Evolutionary conservation across 1,140 invertebrate genomes (phyloP).

Genomic region (Lepidurus couesii): DNA sequence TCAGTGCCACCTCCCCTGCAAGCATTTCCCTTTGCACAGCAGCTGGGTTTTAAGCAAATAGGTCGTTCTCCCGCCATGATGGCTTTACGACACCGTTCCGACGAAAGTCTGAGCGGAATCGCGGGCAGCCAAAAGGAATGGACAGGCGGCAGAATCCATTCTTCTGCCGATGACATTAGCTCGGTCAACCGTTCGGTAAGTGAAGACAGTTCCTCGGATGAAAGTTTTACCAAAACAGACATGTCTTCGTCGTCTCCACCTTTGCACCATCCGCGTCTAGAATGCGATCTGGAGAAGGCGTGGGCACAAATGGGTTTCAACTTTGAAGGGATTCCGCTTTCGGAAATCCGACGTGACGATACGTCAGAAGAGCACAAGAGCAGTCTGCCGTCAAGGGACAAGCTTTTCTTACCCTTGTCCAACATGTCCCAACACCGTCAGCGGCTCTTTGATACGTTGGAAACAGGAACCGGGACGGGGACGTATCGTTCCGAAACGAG

Average conservation of each 20-base stretch:
- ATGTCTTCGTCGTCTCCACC: slow-evolving; percentile 56
- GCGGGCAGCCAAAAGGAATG: slow-evolving; percentile 33
- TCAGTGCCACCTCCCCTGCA: neutral
- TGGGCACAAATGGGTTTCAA: slow-evolving; percentile 30
- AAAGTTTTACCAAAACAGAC: slow-evolving; percentile 61
- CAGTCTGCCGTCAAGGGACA: neutral
- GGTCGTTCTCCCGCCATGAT: neutral
- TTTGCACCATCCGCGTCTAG: slow-evolving; percentile 47
- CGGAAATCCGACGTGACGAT: neutral
- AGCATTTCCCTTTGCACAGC: neutral
- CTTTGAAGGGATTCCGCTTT: neutral
- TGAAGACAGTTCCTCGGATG: slow-evolving; percentile 70
- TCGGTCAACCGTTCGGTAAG: slow-evolving; percentile 63
- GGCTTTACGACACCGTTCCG: slow-evolving; percentile 35
- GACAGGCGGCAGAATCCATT: slow-evolving; percentile 49
- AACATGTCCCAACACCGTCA: neutral
- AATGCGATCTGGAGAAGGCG: slow-evolving; percentile 37
- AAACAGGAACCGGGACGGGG: neutral
- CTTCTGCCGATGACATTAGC: slow-evolving; percentile 71
- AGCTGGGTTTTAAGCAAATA: slow-evolving; percentile 12
- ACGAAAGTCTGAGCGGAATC: slow-evolving; percentile 34
- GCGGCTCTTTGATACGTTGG: neutral
- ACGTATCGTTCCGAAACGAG: neutral
- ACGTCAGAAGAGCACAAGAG: neutral
- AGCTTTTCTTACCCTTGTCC: neutral